Base-by-base conservation (phyloP, 2,888 invertebrate species). In the Lissonota sp. region DNA sequence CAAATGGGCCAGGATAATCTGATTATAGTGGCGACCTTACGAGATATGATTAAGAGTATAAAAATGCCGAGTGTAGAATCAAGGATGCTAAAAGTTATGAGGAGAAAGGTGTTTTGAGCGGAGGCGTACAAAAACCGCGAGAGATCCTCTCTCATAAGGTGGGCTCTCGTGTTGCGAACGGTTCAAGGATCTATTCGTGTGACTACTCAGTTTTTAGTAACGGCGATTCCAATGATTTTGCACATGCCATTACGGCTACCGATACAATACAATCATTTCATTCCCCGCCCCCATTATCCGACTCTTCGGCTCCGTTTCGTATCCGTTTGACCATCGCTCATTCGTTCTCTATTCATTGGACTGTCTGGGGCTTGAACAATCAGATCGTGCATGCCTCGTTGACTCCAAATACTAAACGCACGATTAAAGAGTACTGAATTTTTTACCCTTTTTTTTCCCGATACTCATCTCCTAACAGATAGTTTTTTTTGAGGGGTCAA, bases 371-470 rank as follows among this genome's bases (percentile, higher is more conserved):
- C 49, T 44, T 63, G 63, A 70, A 55, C 63, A 57, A 49, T 57
- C 67, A 46, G 62, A 69, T 66, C 79, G 10, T 6, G 69, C 55
- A 16, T 66, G 85, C 79, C 87, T 87, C 84, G 86, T 87, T 88
- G 87, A 89, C 87, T 87, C 88, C 85, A 87, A 89, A 90, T 89
- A 87, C 87, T 87, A 85, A 26, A 85, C 81, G 85, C 82, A 71
- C 87, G 85, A 88, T 88, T 85, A 86, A 89, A 79, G 6, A 10
- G 51, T 37, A 10, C 39, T 14, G 8, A 12, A 39, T 42, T 51
- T n/a, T 14, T 46, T 60, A 5, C n/a, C 10, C 14, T 14, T 37
- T 6, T 0, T 58, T 62, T 72, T 55, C 44, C 10, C 26, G 26
- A 26, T 26, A 26, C 3, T 26, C 26, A 26, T 26, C 3, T 1